Percentiles rank a stretch among this genome's conserved stretches.
These are phyloP conservation scores for Leucoma salicis DNA, from an alignment of 2,888 invertebrate species.

Conservation along the genomic window DNA sequence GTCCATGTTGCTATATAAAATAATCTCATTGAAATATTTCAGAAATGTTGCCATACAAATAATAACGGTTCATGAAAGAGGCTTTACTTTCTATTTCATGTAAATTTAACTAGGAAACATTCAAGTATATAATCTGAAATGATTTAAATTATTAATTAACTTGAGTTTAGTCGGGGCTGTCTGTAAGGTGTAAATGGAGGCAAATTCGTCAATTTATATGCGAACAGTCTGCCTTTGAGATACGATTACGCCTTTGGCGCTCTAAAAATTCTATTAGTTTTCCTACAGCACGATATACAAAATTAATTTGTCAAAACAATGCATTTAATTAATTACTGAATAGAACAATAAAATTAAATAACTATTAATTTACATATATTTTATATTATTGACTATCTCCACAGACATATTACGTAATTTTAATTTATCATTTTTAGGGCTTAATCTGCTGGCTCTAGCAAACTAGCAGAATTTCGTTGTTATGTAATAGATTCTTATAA, in stretches of 20 bases:
- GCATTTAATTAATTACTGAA: conserved; percentile 25
- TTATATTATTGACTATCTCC: too few species aligned
- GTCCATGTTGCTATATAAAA: too few species aligned
- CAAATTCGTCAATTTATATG: conserved; percentile 81
- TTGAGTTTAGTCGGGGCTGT: conserved; percentile 43
- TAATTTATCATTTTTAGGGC: too few species aligned
- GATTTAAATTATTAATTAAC: conserved; percentile 70
- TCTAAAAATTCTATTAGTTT: conserved; percentile 55
- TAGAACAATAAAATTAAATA: too few species aligned
- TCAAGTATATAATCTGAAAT: conserved; percentile 58
- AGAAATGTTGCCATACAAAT: too few species aligned
- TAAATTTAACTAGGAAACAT: conserved; percentile 34
- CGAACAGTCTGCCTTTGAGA: conserved; percentile 73
- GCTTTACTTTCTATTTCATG: background rate
- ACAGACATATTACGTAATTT: too few species aligned
- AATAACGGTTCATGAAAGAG: too few species aligned
- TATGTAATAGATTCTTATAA: too few species aligned
- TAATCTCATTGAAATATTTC: too few species aligned
- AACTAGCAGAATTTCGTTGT: too few species aligned
- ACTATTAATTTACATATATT: too few species aligned
- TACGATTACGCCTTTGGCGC: conserved; percentile 58
- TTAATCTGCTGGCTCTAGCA: too few species aligned
- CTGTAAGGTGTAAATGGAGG: conserved; percentile 75
- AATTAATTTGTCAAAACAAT: conserved; percentile 9
- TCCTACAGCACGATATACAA: conserved; percentile 18